Conservation (phyloP, 2,797 vertebrate genomes). For the Chaenodraco wilsoni region DNA sequence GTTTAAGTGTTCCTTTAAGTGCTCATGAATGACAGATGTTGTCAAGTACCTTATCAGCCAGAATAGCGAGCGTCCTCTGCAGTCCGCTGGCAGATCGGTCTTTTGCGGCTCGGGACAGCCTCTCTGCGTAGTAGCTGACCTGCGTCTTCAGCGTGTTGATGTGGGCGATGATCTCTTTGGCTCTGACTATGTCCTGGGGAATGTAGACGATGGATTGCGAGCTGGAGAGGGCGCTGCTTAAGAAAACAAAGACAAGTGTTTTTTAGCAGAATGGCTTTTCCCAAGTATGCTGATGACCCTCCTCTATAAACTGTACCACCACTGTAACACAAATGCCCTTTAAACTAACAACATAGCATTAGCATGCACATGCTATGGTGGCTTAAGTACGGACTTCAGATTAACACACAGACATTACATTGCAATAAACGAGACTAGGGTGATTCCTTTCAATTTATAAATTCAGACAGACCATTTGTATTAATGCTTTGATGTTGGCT, state of each 20-base stretch:
- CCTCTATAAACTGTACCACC: background rate
- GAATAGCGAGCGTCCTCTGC: slow-evolving; percentile 93
- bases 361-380: slow-evolving; percentile 68
- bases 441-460: slow-evolving; percentile 34
- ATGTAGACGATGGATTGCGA: slow-evolving; percentile 96
- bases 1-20: background rate
- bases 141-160: slow-evolving; percentile 98
- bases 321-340: too few species aligned
- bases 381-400: background rate
- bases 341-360: slow-evolving; percentile 12
- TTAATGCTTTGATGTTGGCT: background rate
- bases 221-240: slow-evolving; percentile 88
- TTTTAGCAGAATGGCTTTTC: background rate
- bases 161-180: slow-evolving; percentile 97
- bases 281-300: slow-evolving; percentile 9
- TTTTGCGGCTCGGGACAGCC: slow-evolving; percentile 94
- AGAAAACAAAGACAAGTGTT: background rate
- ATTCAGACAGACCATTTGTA: slow-evolving; percentile 9
- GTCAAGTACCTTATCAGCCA: slow-evolving; percentile 92
- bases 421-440: background rate
- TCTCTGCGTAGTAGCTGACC: slow-evolving; percentile 97
- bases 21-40: accelerated
- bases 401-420: slow-evolving; percentile 42
- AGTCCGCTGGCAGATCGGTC: slow-evolving; percentile 94
- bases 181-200: slow-evolving; percentile 92